Base-by-base conservation (phyloP, 2,888 invertebrate species). In the Tenthredo livida region DNA sequence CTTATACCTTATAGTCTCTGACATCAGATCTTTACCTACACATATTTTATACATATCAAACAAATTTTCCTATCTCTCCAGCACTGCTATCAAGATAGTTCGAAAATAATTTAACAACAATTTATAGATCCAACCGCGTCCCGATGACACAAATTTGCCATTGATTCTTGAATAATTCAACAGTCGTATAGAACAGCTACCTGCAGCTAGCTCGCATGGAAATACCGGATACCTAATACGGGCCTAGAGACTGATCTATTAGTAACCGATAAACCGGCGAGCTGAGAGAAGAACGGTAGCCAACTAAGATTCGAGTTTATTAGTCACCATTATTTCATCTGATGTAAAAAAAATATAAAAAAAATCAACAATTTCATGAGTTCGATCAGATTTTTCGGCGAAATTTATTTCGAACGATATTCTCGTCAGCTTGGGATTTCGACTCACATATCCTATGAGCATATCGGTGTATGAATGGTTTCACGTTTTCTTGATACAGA, bases 141-240 rank as follows among this genome's bases (percentile, higher is more conserved):
- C 67, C 67, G 83, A 67, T 83, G 83, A 83, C 83, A 83, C 83
- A 67, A 83, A 83, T 83, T 83, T 83, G 83, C 83, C 83, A 83
- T 70, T 47, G 67, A 50, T 47, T 43, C 15, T 47, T 83, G 83
- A 83, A 83, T 83, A 25, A 83, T 83, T 65, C 83, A 83, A 61
- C 47, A 67, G 67, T 12, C 17, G 61, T 54, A 40, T 2, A 21
- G 29, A 29, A 10, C n/a, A 29, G 12, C 33, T 29, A 12, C 43
- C n/a, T n/a, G 29, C 37, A 37, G 37, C 47, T 47, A 33, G 67
- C 73, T 43, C 73, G 73, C 73, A 73, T 73, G 73, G 73, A 43
- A 43, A 73, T 73, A 77, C 77, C 77, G 29, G 50, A 50, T 77
- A 9, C 50, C 77, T 77, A 77, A 77, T 77, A 77, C 50, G 77